phyloP scores from a whole-genome alignment of 2,113 vertebrate species.

The Carassius gibelio region DNA sequence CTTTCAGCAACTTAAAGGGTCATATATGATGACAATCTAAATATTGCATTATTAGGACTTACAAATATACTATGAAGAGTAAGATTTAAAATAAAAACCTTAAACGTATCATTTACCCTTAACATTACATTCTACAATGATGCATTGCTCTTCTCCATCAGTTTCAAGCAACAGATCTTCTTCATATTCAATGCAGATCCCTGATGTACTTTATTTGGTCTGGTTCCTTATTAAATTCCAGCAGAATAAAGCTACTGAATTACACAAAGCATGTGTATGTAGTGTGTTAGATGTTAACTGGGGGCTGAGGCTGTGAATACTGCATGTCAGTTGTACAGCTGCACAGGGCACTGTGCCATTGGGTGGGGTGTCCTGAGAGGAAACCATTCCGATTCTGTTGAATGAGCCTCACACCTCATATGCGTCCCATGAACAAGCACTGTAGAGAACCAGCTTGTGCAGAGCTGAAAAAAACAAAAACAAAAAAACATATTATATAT shows the following conservation, averaged over 20 bases:
- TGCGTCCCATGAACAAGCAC: slow-evolving; percentile 22
- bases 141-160: background rate
- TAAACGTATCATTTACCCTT: background rate
- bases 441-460: background rate
- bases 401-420: slow-evolving; percentile 57
- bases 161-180: background rate
- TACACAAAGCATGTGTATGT: background rate
- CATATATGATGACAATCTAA: background rate
- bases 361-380: slow-evolving; percentile 72
- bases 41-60: background rate
- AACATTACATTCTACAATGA: background rate
- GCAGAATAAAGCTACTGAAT: background rate
- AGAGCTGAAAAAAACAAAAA: background rate
- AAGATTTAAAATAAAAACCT: background rate
- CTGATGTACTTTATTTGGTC: background rate
- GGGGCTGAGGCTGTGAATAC: slow-evolving; percentile 55
- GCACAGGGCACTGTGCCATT: slow-evolving; percentile 68
- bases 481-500: slow-evolving; percentile 1
- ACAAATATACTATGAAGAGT: background rate
- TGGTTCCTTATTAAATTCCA: background rate
- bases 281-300: background rate
- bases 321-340: slow-evolving; percentile 68
- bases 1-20: background rate
- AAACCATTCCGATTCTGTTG: slow-evolving; percentile 63
- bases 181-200: background rate